Percentiles rank a stretch among this genome's conserved stretches.
Conservation (phyloP, 2,797 vertebrate species). For the Hyperoplus immaculatus region DNA sequence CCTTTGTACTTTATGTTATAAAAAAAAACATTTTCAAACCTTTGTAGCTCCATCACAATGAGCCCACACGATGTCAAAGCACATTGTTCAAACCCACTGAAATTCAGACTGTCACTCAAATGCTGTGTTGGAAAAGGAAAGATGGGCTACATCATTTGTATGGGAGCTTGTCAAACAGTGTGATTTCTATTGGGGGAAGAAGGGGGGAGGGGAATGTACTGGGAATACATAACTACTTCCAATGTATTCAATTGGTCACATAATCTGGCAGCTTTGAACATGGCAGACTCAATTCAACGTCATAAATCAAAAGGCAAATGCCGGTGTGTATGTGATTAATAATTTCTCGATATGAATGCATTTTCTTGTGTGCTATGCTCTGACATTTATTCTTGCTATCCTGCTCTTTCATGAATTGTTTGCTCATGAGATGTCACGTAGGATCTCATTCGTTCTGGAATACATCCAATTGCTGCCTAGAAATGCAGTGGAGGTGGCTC, state of each 20-base stretch:
- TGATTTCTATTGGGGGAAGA: background rate
- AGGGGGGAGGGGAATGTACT: background rate
- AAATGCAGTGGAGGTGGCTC: conserved; percentile 20
- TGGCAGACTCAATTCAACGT: background rate
- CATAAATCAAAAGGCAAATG: background rate
- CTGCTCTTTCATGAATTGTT: background rate
- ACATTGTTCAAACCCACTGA: background rate
- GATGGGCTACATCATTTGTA: background rate
- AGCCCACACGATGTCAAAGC: background rate
- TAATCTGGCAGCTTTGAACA: background rate
- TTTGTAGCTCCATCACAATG: background rate
- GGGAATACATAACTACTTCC: background rate
- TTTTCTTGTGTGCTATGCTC: background rate
- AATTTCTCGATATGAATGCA: background rate
- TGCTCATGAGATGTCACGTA: background rate
- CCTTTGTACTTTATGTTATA: background rate
- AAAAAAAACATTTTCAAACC: background rate
- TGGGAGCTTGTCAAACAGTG: background rate
- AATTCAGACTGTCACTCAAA: background rate
- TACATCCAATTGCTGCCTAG: conserved; percentile 23
- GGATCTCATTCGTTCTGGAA: conserved; percentile 31
- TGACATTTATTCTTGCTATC: background rate
- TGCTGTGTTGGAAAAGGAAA: background rate
- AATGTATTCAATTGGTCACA: background rate
- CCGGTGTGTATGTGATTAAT: background rate